These are phyloP conservation scores for Muscina levida DNA, from an alignment of 2,888 invertebrate species.

Conservation along the genomic window DNA sequence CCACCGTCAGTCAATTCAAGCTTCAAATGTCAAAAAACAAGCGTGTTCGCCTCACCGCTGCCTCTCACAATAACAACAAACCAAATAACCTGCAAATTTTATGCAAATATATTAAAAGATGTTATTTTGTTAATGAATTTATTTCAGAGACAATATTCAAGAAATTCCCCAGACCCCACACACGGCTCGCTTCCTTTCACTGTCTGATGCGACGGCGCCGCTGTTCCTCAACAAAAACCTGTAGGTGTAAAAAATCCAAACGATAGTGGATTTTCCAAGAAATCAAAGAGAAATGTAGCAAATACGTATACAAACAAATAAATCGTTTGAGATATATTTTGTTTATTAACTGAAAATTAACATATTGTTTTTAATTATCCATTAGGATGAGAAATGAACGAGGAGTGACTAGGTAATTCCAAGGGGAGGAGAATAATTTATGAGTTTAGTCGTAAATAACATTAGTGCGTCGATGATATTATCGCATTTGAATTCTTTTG, in stretches of 20 bases:
- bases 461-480: neutral
- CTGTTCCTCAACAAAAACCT: conserved; percentile 32
- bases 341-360: conserved; percentile 21
- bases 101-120: conserved; percentile 49
- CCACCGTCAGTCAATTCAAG: neutral
- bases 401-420: conserved; percentile 15
- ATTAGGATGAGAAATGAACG: neutral
- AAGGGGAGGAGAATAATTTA: conserved; percentile 38
- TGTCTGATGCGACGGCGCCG: no score
- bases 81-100: conserved; percentile 40
- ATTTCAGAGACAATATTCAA: conserved; percentile 32
- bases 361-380: conserved; percentile 9
- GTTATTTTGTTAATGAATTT: conserved; percentile 44
- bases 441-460: conserved; percentile 20
- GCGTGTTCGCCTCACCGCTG: neutral
- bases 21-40: conserved; percentile 36
- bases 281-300: conserved; percentile 25
- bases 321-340: conserved; percentile 21
- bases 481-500: neutral
- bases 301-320: neutral
- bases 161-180: conserved; percentile 6
- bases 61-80: conserved; percentile 4
- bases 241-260: conserved; percentile 42
- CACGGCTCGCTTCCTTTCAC: neutral
- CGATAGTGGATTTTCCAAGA: conserved; percentile 47